Percentiles rank a stretch among this genome's conserved stretches.
These are phyloP conservation scores for Palythoa heliodiscus DNA, from an alignment of 92 coral and sea anemone species.

Conservation along the genomic window DNA sequence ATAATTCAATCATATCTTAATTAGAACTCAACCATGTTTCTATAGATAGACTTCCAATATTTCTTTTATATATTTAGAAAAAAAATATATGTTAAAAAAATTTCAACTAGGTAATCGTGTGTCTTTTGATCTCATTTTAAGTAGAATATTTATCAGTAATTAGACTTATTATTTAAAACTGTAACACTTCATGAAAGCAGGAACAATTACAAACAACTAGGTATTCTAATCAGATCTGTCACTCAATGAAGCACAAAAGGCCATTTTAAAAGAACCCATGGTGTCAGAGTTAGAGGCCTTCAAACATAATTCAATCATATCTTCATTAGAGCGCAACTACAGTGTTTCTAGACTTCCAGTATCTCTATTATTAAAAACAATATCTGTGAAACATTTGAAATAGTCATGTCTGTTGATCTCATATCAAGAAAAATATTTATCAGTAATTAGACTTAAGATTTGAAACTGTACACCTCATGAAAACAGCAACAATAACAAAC, in stretches of 20 bases:
- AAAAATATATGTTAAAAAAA: not conserved
- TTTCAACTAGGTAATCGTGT: not conserved
- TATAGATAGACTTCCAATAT: not conserved
- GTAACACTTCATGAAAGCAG: not conserved
- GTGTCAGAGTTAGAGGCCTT: too few relatives aligned
- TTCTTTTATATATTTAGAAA: not conserved
- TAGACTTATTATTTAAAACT: not conserved
- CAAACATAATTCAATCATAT: too few relatives aligned
- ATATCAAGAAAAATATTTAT: not conserved
- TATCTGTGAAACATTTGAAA: not conserved
- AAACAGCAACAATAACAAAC: not conserved
- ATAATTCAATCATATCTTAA: slow-evolving; percentile 7
- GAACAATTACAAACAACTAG: not conserved
- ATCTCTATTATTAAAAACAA: not conserved
- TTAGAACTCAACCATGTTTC: not conserved
- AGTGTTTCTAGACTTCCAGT: not conserved
- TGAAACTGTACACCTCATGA: not conserved
- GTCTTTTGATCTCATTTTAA: slow-evolving; percentile 1
- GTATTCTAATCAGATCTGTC: too few relatives aligned
- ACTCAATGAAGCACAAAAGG: too few relatives aligned
- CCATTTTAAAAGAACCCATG: too few relatives aligned
- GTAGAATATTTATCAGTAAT: not conserved
- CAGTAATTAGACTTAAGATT: not conserved
- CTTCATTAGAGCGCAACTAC: too few relatives aligned
- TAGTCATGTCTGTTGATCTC: slow-evolving; percentile 8